phyloP scores from a whole-genome alignment of 2,797 vertebrate genomes.

The Galago senegalensis region DNA sequence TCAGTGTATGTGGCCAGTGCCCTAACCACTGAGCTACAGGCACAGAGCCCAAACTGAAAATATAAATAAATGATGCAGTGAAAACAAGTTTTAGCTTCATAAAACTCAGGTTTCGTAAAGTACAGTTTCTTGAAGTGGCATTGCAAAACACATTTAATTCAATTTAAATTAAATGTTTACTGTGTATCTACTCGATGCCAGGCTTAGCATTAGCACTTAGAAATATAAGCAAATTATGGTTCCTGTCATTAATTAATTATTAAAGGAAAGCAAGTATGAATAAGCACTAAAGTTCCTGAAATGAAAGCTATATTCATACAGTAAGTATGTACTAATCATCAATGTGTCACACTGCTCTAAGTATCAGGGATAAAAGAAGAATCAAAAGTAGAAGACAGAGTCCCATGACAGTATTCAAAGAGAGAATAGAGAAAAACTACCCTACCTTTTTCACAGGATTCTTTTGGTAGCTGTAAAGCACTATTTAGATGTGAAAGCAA shows the following conservation, averaged over 20 bases:
- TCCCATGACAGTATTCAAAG: background rate
- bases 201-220: background rate
- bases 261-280: constrained; percentile 31
- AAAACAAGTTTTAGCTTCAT: constrained; percentile 54
- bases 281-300: background rate
- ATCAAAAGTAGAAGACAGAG: background rate
- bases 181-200: background rate
- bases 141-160: constrained; percentile 47
- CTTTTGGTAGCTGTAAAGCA: background rate
- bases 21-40: too few species aligned
- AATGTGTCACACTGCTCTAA: background rate
- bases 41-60: background rate
- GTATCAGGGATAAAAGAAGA: background rate
- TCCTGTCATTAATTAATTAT: background rate
- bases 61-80: constrained; percentile 44
- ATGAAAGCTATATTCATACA: background rate
- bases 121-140: constrained; percentile 11
- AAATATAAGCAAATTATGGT: constrained; percentile 18
- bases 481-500: constrained; percentile 48
- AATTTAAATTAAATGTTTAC: constrained; percentile 21
- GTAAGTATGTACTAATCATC: constrained; percentile 12
- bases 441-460: background rate
- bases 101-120: constrained; percentile 46
- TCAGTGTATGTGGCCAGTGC: too few species aligned
- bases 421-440: background rate